A percentile compares a stretch with the other conserved stretches of the same genome.
Evolutionary conservation across 2,113 vertebrate genomes (phyloP).

Genomic region (Anser cygnoides): DNA sequence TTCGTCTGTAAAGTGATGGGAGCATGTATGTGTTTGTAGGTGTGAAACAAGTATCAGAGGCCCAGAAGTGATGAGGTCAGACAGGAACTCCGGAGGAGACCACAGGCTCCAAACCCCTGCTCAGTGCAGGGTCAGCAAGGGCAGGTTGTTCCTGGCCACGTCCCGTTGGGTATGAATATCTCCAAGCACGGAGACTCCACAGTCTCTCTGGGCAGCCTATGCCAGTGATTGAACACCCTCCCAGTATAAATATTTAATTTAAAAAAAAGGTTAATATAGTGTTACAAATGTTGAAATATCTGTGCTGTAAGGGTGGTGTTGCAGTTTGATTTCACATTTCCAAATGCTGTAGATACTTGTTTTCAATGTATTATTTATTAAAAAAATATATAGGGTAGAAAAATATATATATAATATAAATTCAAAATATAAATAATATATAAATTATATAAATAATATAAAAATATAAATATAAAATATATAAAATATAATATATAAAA

Average conservation of each 20-base stretch:
- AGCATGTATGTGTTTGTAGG: not conserved
- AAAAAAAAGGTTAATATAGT: not conserved
- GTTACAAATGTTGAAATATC: not conserved
- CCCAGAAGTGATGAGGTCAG: not conserved
- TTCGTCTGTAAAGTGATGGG: not conserved
- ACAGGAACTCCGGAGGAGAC: not conserved
- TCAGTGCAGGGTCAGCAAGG: not conserved
- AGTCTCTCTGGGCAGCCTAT: not conserved
- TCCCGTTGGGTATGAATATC: not conserved
- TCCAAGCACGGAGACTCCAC: not conserved
- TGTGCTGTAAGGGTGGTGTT: not conserved
- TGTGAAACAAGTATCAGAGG: not conserved
- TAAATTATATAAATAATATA: too few relatives aligned
- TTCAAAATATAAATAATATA: too few relatives aligned
- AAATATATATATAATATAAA: not conserved
- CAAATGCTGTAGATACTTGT: rapidly evolving
- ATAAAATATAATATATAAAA: too few relatives aligned
- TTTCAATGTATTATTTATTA: not conserved
- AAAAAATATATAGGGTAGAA: not conserved
- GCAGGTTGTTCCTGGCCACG: rapidly evolving
- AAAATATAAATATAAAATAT: too few relatives aligned
- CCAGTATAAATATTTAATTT: too few relatives aligned
- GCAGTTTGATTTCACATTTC: not conserved
- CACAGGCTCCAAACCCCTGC: not conserved
- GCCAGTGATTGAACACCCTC: not conserved